Conservation (phyloP, 2,797 vertebrate genomes). For the Acanthurus tractus region DNA sequence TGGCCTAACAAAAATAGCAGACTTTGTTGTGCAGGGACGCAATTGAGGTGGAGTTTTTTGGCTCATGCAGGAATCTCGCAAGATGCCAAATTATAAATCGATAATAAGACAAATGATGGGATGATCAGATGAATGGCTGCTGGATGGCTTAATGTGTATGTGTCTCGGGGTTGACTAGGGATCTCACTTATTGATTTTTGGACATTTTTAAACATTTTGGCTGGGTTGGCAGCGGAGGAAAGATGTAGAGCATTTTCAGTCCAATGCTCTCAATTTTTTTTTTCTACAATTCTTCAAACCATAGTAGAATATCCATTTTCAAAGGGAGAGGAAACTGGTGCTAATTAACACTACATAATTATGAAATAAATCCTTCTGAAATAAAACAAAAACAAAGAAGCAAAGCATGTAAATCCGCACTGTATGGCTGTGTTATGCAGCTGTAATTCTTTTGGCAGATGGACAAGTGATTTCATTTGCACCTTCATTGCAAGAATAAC, state of each 20-base stretch:
- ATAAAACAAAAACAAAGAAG: slow-evolving; percentile 60
- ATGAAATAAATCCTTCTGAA: slow-evolving; percentile 52
- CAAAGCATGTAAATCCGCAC: slow-evolving; percentile 18
- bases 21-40: too few relatives aligned
- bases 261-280: not conserved
- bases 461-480: slow-evolving; percentile 73
- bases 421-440: slow-evolving; percentile 40
- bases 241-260: slow-evolving; percentile 24
- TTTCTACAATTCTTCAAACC: slow-evolving; percentile 66
- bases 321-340: slow-evolving; percentile 38
- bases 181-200: slow-evolving; percentile 14
- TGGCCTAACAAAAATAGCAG: too few relatives aligned
- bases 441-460: slow-evolving; percentile 63
- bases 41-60: too few relatives aligned
- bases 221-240: not conserved
- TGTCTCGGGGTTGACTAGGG: not conserved
- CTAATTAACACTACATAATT: slow-evolving; percentile 62
- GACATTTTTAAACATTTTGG: not conserved
- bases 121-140: not conserved
- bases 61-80: not conserved
- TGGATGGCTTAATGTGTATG: not conserved
- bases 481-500: slow-evolving; percentile 67
- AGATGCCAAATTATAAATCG: slow-evolving; percentile 1
- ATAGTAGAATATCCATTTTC: slow-evolving; percentile 46
- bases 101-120: not conserved